Percentiles rank a stretch among this genome's conserved stretches.
phyloP scores from a whole-genome alignment of 2,888 invertebrate species.

The Nymphalis polychloros region DNA sequence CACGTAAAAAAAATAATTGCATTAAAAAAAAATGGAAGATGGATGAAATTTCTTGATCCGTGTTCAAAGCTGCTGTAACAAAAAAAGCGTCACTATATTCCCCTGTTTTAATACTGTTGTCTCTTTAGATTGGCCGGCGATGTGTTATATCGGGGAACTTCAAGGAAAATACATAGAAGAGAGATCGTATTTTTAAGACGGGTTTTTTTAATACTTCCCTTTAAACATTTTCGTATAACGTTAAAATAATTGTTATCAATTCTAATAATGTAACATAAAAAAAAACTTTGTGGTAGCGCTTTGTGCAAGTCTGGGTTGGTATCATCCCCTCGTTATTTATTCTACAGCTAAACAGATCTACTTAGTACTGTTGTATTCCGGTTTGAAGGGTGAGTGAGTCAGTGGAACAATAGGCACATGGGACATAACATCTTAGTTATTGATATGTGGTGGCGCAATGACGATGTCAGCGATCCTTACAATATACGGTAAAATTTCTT shows the following conservation, averaged over 20 bases:
- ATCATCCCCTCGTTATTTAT: no score
- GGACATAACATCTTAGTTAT: no score
- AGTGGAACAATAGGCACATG: no score
- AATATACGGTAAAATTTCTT: no score
- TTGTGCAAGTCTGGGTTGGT: no score
- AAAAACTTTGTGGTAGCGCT: no score
- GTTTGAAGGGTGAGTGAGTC: no score
- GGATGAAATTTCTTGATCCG: background rate
- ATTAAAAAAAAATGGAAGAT: background rate
- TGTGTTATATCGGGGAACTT: background rate
- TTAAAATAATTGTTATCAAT: background rate
- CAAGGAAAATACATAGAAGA: background rate
- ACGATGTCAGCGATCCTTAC: no score
- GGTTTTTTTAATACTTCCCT: background rate
- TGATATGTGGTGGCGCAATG: no score
- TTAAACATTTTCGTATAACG: background rate
- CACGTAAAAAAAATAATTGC: no score
- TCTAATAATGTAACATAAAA: background rate
- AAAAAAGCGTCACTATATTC: background rate
- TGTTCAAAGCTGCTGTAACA: background rate
- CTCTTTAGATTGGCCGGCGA: background rate
- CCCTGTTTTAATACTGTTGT: conserved; percentile 1
- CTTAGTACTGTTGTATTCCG: no score
- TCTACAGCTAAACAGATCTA: no score
- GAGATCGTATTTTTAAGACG: background rate